A percentile compares a stretch with the other conserved stretches of the same genome.
phyloP scores from a whole-genome alignment of 2,888 invertebrate genomes.

The Conus canariensis region DNA sequence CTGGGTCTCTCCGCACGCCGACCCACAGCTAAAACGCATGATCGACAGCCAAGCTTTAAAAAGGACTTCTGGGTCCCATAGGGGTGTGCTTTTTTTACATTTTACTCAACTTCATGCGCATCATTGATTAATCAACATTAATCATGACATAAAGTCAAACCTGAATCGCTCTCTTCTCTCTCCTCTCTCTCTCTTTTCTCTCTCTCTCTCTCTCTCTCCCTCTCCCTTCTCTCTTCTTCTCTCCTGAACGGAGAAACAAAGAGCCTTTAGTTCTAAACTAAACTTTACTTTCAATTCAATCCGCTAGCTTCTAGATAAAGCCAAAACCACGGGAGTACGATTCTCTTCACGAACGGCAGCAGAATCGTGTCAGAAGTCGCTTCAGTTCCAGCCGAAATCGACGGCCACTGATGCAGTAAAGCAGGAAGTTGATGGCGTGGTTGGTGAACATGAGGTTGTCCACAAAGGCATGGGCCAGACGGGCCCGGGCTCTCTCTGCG shows the following conservation, averaged over 20 bases:
- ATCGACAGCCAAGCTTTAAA: too few relatives aligned
- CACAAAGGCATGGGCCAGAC: conserved; percentile 46
- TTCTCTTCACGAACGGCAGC: background rate
- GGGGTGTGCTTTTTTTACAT: too few relatives aligned
- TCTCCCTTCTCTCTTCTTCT: too few relatives aligned
- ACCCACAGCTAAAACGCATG: too few relatives aligned
- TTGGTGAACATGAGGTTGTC: conserved; percentile 55
- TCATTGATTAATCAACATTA: too few relatives aligned
- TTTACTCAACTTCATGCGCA: too few relatives aligned
- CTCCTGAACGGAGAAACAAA: background rate
- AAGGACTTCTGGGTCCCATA: too few relatives aligned
- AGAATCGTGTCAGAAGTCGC: background rate
- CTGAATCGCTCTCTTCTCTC: background rate
- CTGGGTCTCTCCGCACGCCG: too few relatives aligned
- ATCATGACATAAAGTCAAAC: too few relatives aligned
- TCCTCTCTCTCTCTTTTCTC: background rate
- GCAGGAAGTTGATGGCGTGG: conserved; percentile 51
- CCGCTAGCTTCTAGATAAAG: too few relatives aligned
- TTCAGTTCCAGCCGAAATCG: conserved; percentile 46
- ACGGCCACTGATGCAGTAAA: conserved; percentile 49
- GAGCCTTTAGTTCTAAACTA: too few relatives aligned
- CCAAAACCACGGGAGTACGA: background rate
- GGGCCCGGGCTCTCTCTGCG: conserved; percentile 38
- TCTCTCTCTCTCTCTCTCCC: background rate
- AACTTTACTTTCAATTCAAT: too few relatives aligned